phyloP scores from a whole-genome alignment of 2,888 invertebrate species.

The Apodemia zela region DNA sequence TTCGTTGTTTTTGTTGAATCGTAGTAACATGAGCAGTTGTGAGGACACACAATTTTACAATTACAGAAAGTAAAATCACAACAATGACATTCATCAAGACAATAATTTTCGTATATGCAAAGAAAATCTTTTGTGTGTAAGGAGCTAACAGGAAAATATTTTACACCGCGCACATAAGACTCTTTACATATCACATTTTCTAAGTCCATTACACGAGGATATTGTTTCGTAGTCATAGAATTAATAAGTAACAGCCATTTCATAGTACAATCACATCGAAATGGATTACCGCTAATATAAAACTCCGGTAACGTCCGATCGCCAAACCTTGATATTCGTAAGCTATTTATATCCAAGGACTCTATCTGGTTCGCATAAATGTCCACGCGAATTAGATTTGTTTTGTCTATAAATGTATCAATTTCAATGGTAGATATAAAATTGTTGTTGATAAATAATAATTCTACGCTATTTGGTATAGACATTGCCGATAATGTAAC shows the following conservation, averaged over 20 bases:
- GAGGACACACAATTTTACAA: conserved; percentile 96
- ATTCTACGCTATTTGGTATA: conserved; percentile 92
- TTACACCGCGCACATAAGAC: conserved; percentile 89
- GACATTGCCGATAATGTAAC: conserved; percentile 88
- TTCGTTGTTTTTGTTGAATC: conserved; percentile 95
- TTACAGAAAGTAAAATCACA: conserved; percentile 97
- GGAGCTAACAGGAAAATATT: conserved; percentile 87
- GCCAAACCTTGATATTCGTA: conserved; percentile 86
- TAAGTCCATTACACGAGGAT: conserved; percentile 93
- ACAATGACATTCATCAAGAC: conserved; percentile 95
- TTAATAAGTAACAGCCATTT: conserved; percentile 96
- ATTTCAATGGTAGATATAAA: conserved; percentile 88
- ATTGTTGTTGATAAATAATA: conserved; percentile 94
- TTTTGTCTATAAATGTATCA: conserved; percentile 92
- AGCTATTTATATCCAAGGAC: conserved; percentile 89
- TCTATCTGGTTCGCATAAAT: conserved; percentile 93
- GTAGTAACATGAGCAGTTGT: conserved; percentile 95
- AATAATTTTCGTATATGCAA: conserved; percentile 93
- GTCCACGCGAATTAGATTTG: conserved; percentile 91
- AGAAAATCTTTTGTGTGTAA: conserved; percentile 91
- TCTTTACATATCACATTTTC: conserved; percentile 93
- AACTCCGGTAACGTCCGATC: conserved; percentile 90
- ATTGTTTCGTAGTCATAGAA: conserved; percentile 89
- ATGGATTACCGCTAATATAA: conserved; percentile 95
- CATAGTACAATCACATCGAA: conserved; percentile 96